Percentiles rank a stretch among this genome's conserved stretches.
Evolutionary conservation across 92 coral and sea anemone genomes (phyloP).

Genomic region (Metridium senile): DNA sequence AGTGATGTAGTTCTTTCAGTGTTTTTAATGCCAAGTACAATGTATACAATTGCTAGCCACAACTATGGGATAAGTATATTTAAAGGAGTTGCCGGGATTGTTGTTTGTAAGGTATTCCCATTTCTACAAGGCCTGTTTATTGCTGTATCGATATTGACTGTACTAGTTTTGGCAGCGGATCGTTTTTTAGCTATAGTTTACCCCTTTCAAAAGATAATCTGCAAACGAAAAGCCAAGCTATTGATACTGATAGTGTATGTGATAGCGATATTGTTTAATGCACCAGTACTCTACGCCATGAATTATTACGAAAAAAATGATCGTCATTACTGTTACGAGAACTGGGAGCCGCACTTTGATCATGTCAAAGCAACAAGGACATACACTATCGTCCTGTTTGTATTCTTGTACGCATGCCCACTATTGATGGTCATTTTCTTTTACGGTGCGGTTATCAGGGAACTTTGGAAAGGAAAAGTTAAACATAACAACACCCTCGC

Average conservation of each 20-base stretch:
- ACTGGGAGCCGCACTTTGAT: slow-evolving; percentile 52
- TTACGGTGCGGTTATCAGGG: slow-evolving; percentile 41
- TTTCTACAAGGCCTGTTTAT: slow-evolving; percentile 37
- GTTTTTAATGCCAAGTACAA: slow-evolving; percentile 29
- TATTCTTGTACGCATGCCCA: slow-evolving; percentile 59
- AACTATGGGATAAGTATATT: slow-evolving; percentile 1
- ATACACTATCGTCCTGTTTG: slow-evolving; percentile 62
- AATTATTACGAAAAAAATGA: slow-evolving; percentile 30
- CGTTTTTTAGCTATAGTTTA: slow-evolving; percentile 69
- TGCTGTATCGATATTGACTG: slow-evolving; percentile 44
- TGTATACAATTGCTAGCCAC: slow-evolving; percentile 26
- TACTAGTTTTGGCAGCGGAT: slow-evolving; percentile 65
- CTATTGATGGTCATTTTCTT: slow-evolving; percentile 42
- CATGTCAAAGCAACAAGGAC: slow-evolving; percentile 35
- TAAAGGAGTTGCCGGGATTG: slow-evolving; percentile 1
- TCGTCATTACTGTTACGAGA: slow-evolving; percentile 1
- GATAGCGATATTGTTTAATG: slow-evolving; percentile 34
- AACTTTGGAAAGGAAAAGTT: slow-evolving; percentile 34
- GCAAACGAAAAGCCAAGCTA: slow-evolving; percentile 35
- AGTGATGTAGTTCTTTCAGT: slow-evolving; percentile 32
- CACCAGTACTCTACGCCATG: slow-evolving; percentile 69
- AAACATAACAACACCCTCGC: slow-evolving; percentile 16
- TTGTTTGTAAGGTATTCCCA: slow-evolving; percentile 15
- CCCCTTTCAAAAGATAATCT: slow-evolving; percentile 58
- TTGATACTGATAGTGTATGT: slow-evolving; percentile 54